Evolutionary conservation across 1,140 invertebrate species (phyloP).

Genomic region (Drosophila hydei): DNA sequence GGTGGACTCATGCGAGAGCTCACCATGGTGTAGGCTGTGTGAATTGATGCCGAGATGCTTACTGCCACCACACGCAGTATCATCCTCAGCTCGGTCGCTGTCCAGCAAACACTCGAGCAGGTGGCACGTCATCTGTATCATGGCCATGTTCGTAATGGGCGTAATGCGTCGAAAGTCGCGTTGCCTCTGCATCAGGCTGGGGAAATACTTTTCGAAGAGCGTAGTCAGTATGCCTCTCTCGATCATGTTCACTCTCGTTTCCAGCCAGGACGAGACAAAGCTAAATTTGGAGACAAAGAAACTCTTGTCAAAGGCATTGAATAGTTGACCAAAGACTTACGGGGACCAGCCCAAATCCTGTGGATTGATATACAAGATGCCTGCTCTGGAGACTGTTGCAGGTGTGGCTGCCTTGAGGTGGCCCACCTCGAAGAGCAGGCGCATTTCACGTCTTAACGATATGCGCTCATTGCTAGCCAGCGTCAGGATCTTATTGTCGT

Average conservation of each 20-base stretch:
- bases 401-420: conserved; percentile 96
- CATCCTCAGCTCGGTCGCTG: conserved; percentile 28
- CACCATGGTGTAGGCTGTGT: conserved; percentile 67
- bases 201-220: conserved; percentile 98
- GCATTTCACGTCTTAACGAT: conserved; percentile 94
- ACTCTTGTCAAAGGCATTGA: neutral
- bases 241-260: conserved; percentile 88
- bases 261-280: conserved; percentile 96
- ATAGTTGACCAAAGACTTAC: conserved; percentile 85
- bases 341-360: conserved; percentile 98
- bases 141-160: conserved; percentile 95
- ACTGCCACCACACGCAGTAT: neutral
- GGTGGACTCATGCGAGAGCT: conserved; percentile 57
- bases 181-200: conserved; percentile 90
- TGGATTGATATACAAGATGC: conserved; percentile 95
- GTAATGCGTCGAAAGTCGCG: conserved; percentile 96
- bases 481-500: conserved; percentile 94
- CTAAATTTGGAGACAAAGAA: conserved; percentile 76
- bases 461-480: conserved; percentile 97
- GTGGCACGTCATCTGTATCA: conserved; percentile 95
- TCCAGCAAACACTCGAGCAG: conserved; percentile 94
- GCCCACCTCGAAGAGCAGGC: conserved; percentile 97
- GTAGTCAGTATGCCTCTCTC: conserved; percentile 93
- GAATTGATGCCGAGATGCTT: conserved; percentile 26
- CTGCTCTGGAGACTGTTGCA: conserved; percentile 97